Base-by-base conservation (phyloP, 2,797 vertebrate species). In the Uromys caudimaculatus region DNA sequence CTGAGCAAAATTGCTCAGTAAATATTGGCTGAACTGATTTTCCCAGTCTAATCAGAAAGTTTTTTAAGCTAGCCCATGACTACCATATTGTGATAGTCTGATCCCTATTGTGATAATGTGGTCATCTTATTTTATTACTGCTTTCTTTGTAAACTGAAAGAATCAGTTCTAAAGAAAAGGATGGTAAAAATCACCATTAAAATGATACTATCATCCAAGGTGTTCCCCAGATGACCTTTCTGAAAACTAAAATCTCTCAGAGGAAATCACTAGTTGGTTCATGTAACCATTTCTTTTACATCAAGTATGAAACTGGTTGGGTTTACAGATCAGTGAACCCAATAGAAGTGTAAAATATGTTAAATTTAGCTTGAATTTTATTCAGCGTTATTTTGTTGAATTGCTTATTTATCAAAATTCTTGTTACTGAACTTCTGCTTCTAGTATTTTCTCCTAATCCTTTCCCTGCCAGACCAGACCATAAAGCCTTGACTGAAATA, bases 191-290 rank as follows among this genome's bases (percentile, higher is more conserved):
- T 24, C 91, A 38, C 50, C n/a, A 54, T 79, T 87, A 85, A 91
- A 93, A 93, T 79, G 21, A 71, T 85, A 54, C 58, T 58, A 29
- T 91, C 76, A 75, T 82, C 24, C 62, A 87, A 12, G 41, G 71
- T 90, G 52, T 32, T 10, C 10, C 35, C 24, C 50, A 90, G 79
- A 86, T 29, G 79, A 9, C 14, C 29, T 93, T 95, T 82, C 83
- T 77, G 67, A 73, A 90, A 94, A 82, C 38, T 92, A 91, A 95
- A 97, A 83, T 12, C 75, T 96, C 94, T 94, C 75, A 44, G 71
- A 95, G 76, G 73, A 98, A 91, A 94, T 97, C 50, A 91, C 50
- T 77, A n/a, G 14, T 79, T 62, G 77, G 73, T 91, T 93, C 16
- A 35, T 77, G 90, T 97, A 84, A 93, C 75, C 2, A 6, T 85